phyloP scores from a whole-genome alignment of 2,797 vertebrate genomes.

The Spondyliosoma cantharus region DNA sequence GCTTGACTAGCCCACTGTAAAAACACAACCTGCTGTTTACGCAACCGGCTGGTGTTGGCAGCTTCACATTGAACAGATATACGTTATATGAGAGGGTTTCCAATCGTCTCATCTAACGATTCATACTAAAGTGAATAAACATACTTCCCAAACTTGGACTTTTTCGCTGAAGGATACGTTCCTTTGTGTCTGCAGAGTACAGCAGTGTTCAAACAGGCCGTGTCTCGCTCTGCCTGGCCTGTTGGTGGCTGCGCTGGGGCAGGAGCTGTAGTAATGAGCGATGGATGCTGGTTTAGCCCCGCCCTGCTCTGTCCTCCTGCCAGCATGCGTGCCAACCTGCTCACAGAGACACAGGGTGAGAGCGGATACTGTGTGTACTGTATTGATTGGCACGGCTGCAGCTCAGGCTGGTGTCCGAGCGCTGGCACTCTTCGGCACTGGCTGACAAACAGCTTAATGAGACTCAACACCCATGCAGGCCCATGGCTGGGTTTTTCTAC shows the following conservation, averaged over 20 bases:
- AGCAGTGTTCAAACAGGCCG: too few relatives aligned
- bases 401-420: slow-evolving; percentile 62
- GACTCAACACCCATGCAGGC: slow-evolving; percentile 44
- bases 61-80: neutral
- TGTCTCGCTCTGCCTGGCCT: neutral
- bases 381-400: slow-evolving; percentile 74
- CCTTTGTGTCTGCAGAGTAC: neutral
- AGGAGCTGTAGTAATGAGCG: slow-evolving; percentile 19
- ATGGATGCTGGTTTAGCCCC: slow-evolving; percentile 17
- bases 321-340: slow-evolving; percentile 64
- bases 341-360: slow-evolving; percentile 62
- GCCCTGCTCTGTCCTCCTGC: slow-evolving; percentile 38
- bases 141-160: too few relatives aligned
- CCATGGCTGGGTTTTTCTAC: slow-evolving; percentile 26
- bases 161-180: neutral
- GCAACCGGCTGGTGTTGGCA: neutral
- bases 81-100: neutral
- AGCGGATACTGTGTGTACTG: slow-evolving; percentile 62
- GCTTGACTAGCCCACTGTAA: neutral
- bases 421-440: slow-evolving; percentile 55
- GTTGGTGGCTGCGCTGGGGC: slow-evolving; percentile 4
- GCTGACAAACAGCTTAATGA: slow-evolving; percentile 68
- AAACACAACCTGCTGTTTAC: neutral
- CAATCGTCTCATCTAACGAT: neutral
- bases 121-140: too few relatives aligned